Conservation (phyloP, 2,113 vertebrate genomes). For the Oxyura jamaicensis region DNA sequence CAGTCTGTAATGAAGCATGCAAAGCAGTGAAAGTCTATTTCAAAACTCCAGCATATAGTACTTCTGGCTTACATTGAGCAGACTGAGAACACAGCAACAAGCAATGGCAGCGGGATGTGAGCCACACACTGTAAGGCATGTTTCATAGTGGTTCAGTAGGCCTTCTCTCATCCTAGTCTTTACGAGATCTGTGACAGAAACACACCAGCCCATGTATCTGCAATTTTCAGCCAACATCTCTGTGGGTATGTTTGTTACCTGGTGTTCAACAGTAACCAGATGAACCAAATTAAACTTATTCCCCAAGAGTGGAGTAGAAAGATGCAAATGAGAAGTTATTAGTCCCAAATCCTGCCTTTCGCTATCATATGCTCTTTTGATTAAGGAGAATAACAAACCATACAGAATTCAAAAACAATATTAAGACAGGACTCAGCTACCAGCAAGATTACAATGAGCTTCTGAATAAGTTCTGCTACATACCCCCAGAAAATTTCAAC, state of each 20-base stretch:
- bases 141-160: background rate
- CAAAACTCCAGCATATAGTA: background rate
- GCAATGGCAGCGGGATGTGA: background rate
- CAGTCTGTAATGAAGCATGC: background rate
- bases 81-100: background rate
- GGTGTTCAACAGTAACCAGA: background rate
- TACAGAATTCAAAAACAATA: background rate
- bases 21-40: background rate
- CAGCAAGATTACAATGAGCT: background rate
- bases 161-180: background rate
- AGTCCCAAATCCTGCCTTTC: background rate
- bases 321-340: background rate
- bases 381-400: background rate
- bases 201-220: fast-evolving
- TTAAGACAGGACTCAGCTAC: background rate
- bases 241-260: background rate
- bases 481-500: background rate
- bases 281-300: background rate
- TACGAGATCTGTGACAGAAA: background rate
- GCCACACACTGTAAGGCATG: background rate
- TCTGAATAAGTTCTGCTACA: background rate
- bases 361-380: background rate
- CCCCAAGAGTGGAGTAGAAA: background rate
- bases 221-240: background rate
- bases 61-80: background rate